These are phyloP conservation scores for Sigmodon hispidus DNA, from an alignment of 2,113 vertebrate species.

Conservation along the genomic window DNA sequence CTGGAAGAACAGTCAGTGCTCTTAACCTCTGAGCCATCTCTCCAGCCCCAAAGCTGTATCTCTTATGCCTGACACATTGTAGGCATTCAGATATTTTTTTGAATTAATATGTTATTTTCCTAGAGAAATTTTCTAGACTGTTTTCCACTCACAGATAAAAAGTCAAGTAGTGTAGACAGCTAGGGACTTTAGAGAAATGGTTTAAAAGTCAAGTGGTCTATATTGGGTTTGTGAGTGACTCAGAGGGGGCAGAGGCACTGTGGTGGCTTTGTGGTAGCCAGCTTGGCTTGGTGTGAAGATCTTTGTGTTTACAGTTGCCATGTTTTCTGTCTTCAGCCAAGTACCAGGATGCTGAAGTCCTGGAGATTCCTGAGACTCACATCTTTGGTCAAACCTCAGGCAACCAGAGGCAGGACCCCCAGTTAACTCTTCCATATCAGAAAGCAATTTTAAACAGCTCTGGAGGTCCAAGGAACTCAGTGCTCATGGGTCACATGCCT, in stretches of 20 bases:
- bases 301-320: not conserved
- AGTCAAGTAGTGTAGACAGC: not conserved
- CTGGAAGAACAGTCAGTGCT: no score
- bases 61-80: no score
- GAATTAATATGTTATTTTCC: not conserved
- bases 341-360: not conserved
- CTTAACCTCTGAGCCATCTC: no score
- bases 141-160: not conserved
- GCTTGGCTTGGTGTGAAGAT: not conserved
- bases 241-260: not conserved
- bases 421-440: no score
- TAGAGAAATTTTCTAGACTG: not conserved
- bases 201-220: not conserved
- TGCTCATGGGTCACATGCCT: not conserved
- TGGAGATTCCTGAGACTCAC: not conserved
- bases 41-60: no score
- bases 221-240: constrained; percentile 2
- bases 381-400: not conserved
- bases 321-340: not conserved
- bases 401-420: not conserved
- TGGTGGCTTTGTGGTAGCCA: not conserved
- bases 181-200: not conserved
- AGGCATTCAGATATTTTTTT: not conserved
- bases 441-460: not conserved
- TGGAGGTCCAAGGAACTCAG: not conserved